phyloP scores from a whole-genome alignment of 1,140 invertebrate species.

The Eciton burchellii region DNA sequence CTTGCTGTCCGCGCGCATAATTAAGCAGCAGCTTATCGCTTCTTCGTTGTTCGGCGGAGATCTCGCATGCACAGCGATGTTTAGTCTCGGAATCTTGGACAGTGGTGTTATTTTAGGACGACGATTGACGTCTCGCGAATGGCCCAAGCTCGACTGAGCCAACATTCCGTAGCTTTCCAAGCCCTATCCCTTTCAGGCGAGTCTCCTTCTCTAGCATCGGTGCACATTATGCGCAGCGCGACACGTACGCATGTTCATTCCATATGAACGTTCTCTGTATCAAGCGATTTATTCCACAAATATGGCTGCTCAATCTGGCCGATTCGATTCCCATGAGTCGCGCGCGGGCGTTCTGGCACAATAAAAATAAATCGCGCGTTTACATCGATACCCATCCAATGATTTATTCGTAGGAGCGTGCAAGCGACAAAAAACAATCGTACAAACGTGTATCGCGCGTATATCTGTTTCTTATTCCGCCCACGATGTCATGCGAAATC shows the following conservation, averaged over 20 bases:
- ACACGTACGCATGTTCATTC: slow-evolving; percentile 28
- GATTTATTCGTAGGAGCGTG: background rate
- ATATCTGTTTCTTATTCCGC: background rate
- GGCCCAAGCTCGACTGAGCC: slow-evolving; percentile 31
- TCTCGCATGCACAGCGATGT: slow-evolving; percentile 13
- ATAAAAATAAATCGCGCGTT: background rate
- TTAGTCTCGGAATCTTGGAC: slow-evolving; percentile 34
- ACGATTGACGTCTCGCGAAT: slow-evolving; percentile 34
- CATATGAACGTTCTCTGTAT: slow-evolving; percentile 17
- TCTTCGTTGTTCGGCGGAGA: background rate
- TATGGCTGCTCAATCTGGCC: background rate
- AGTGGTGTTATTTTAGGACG: slow-evolving; percentile 34
- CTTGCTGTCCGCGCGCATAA: slow-evolving; percentile 26
- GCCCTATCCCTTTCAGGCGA: slow-evolving; percentile 26
- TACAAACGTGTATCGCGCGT: background rate
- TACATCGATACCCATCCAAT: background rate
- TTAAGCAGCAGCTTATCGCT: background rate
- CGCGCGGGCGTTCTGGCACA: background rate
- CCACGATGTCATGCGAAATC: background rate
- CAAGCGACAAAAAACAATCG: background rate
- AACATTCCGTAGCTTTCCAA: slow-evolving; percentile 33
- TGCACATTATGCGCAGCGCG: background rate
- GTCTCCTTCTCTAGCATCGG: background rate
- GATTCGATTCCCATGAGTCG: background rate
- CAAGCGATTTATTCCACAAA: slow-evolving; percentile 17